Evolutionary conservation across 2,113 vertebrate species (phyloP).

Genomic region (pig (Sus scrofa)): DNA sequence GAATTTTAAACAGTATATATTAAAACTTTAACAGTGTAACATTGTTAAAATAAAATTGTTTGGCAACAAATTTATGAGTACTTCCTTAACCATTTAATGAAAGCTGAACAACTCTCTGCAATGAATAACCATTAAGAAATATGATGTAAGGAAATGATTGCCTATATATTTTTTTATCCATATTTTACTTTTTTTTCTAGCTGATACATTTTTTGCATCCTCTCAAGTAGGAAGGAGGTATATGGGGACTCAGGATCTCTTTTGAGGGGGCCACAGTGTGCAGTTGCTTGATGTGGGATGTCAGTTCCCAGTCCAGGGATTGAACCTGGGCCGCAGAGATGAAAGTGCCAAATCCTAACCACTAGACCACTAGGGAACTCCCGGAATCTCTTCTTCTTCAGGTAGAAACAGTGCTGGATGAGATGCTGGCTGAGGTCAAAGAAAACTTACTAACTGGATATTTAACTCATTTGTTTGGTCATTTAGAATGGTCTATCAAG

Average conservation of each 20-base stretch:
- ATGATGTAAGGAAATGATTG: not conserved
- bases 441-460: not conserved
- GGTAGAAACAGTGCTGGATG: not conserved
- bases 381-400: not conserved
- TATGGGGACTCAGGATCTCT: not conserved
- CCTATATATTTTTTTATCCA: not conserved
- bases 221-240: not conserved
- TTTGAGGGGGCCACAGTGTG: no score
- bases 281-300: no score
- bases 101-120: slow-evolving; percentile 57
- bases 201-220: not conserved
- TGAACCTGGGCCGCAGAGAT: no score
- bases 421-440: not conserved
- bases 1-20: slow-evolving; percentile 43
- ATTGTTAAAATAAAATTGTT: slow-evolving; percentile 69
- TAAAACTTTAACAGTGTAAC: slow-evolving; percentile 31
- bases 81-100: slow-evolving; percentile 49
- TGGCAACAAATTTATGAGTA: slow-evolving; percentile 73
- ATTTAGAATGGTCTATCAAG: not conserved
- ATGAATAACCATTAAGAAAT: slow-evolving; percentile 19
- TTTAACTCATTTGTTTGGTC: not conserved
- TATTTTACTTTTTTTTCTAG: not conserved
- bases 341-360: no score
- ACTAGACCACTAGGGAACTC: no score
- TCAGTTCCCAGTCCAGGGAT: no score